Conservation (phyloP, 2,888 invertebrate species). For the Drosophila bunnanda region DNA sequence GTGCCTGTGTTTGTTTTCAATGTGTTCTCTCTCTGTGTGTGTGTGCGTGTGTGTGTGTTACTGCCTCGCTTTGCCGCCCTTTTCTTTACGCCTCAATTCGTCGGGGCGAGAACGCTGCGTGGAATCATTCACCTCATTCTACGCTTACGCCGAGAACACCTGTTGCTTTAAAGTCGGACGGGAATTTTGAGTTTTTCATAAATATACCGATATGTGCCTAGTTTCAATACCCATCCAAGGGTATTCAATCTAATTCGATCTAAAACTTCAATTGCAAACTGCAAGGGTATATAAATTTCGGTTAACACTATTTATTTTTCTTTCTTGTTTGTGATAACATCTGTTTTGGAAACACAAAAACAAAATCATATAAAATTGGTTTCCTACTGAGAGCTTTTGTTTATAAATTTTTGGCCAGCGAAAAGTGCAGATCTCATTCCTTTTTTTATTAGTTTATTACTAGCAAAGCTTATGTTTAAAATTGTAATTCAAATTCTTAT, state of each 20-base stretch:
- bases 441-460: too few species aligned
- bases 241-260: too few species aligned
- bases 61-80: conserved; percentile 42
- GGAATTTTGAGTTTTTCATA: not conserved
- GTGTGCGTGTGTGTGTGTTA: conserved; percentile 14
- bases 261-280: too few species aligned
- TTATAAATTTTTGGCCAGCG: not conserved
- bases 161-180: conserved; percentile 13
- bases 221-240: too few species aligned
- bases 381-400: not conserved
- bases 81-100: conserved; percentile 23
- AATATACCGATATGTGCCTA: too few species aligned
- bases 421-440: too few species aligned
- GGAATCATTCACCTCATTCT: conserved; percentile 32
- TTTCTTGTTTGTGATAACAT: not conserved
- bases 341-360: not conserved
- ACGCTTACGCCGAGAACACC: conserved; percentile 10
- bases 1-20: conserved; percentile 28
- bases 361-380: not conserved
- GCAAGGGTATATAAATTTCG: too few species aligned
- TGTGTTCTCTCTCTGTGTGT: not conserved
- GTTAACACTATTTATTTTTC: not conserved
- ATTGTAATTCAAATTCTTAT: too few species aligned
- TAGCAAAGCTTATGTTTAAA: too few species aligned
- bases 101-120: conserved; percentile 1